Evolutionary conservation across 2,888 invertebrate genomes (phyloP), one percentile per base, ranked within the genome.

Genomic region (Margaritifera margaritifera): DNA sequence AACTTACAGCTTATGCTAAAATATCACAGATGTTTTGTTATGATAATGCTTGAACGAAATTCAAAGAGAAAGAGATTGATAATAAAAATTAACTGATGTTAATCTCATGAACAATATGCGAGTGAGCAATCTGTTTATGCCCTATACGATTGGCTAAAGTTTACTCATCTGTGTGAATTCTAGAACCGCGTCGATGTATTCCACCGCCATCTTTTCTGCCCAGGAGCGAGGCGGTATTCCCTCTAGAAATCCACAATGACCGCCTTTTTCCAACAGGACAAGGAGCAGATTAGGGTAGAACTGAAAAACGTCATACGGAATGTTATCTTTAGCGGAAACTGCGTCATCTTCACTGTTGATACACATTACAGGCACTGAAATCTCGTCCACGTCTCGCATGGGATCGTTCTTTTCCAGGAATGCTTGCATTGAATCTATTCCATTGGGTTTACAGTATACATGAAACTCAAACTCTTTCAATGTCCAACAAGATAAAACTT

Each of bases 241-340:
- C 62, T 88, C 85, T 27, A 86, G 70, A 70, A 88, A 89, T 8
- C 87, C 87, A 74, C 87, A 87, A 68, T 89, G 88, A 3, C 89
- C 89, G 15, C 89, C 89, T 61, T 78, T 77, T n/a, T 83, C 80
- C 2, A 87, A 80, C 2, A 78, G 80, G 6, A 81, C 84, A 24
- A 89, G 77, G 27, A 89, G 69, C 66, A 87, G 81, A 68, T 88
- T 86, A 2, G 87, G 87, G 72, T 85, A 86, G 57, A 80, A 83
- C 50, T 79, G 71, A 78, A 86, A 88, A n/a, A 88, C 75, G 57
- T 86, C 86, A 65, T 80, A 84, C 0, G 87, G 87, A 60, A 87
- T 85, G 42, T 74, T 68, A 4, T 78, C 75, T 24, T 71, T 64
- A 8, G 70, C 62, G 56, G 77, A 84, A 6, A 88, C 74, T 3